Base-by-base conservation (phyloP, 2,113 vertebrate genomes). In the Ovis canadensis region DNA sequence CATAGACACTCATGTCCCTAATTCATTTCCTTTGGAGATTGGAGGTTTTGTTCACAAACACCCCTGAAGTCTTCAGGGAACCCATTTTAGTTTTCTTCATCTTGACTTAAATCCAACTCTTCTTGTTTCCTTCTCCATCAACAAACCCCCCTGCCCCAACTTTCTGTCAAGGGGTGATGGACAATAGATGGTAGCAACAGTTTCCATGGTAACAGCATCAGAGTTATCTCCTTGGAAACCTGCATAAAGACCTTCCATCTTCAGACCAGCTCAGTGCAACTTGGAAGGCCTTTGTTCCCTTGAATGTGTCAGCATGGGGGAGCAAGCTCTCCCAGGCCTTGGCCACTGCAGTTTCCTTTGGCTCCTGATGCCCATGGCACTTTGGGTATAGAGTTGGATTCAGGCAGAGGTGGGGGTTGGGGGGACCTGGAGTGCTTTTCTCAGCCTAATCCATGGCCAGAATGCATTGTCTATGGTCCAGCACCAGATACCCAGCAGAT, bases 171-270 rank as follows among this genome's bases (percentile, higher is more conserved):
- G 93, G 83, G 88, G 55, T 96, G 96, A 93, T 91, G 97, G 97
- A 98, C 95, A 98, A 97, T 97, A 95, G 84, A 85, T 74, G 81
- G 57, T 40, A 95, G 98, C 97, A 97, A 93, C 94, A 31, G 98
- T 98, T 97, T 86, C 98, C 94, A 93, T 98, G 97, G 97, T 62
- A 92, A 98, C 97, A 90, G 97, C 95, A 96, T 98, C 98, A 91
- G 90, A 94, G 94, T 95, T 88, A 83, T 98, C 96, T 97, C 97
- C 97, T 81, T 97, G 97, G 98, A 94, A 98, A 98, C 97, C 52
- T 81, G 92, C 93, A 98, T 93, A 98, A 98, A 98, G 97, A 62
- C 97, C 89, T 95, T 94, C 86, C 97, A 91, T 97, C 95, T 96
- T 52, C 85, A 95, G 95, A 97, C 95, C 95, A 93, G 98, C 90